phyloP scores from a whole-genome alignment of 2,113 vertebrate genomes.

The Cygnus atratus region DNA sequence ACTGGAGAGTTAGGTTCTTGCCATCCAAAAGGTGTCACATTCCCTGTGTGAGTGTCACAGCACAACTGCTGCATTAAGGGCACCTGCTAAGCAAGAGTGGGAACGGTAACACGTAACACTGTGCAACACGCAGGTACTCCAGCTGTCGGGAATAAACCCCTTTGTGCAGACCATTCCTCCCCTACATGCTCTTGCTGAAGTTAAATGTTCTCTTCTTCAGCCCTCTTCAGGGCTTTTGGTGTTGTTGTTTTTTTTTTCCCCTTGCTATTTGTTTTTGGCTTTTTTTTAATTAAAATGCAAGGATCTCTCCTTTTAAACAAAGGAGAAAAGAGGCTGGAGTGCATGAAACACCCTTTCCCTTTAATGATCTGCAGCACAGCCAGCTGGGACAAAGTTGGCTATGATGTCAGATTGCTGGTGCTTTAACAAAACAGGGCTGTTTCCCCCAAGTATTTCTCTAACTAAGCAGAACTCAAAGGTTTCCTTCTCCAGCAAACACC shows the following conservation, averaged over 20 bases:
- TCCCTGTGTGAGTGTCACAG: not conserved
- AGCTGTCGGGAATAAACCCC: not conserved
- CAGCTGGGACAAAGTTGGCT: not conserved
- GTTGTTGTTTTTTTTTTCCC: not conserved
- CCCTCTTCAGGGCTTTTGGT: not conserved
- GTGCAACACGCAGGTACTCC: not conserved
- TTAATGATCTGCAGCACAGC: not conserved
- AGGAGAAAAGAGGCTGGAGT: not conserved
- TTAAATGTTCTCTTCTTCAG: not conserved
- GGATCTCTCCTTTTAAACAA: not conserved
- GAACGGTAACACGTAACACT: not conserved
- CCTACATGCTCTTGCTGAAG: not conserved
- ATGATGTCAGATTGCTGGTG: not conserved
- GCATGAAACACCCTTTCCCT: not conserved
- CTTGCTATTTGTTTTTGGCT: not conserved
- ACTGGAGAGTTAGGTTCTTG: not conserved
- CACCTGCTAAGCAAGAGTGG: not conserved
- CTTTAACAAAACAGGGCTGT: not conserved
- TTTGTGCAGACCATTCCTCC: not conserved
- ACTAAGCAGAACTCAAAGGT: constrained; percentile 22
- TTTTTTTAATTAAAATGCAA: not conserved
- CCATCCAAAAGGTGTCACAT: not conserved
- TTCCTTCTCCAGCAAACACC: constrained; percentile 48
- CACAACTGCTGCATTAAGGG: not conserved
- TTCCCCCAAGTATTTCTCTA: not conserved